phyloP scores from a whole-genome alignment of 2,888 invertebrate genomes.

The Diachrysia chrysitis region DNA sequence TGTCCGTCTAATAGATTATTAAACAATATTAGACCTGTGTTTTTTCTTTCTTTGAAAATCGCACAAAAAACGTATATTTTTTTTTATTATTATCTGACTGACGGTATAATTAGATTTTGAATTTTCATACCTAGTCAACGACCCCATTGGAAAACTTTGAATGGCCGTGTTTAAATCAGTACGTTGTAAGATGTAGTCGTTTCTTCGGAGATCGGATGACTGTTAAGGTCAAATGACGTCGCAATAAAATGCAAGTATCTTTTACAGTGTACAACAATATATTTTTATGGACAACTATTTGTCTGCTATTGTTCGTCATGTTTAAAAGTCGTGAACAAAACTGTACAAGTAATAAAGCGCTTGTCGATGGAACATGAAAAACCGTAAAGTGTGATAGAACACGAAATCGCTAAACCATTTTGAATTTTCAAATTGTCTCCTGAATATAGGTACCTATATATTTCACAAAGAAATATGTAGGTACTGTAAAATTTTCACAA shows the following conservation, averaged over 20 bases:
- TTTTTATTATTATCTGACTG: too few species aligned
- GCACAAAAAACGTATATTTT: too few species aligned
- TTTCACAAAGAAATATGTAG: too few species aligned
- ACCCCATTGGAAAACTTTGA: neutral
- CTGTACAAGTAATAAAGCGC: neutral
- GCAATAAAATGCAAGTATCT: neutral
- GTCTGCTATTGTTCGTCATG: neutral
- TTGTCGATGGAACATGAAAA: neutral
- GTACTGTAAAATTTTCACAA: too few species aligned
- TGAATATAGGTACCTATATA: neutral
- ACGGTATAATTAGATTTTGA: too few species aligned
- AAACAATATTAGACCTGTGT: too few species aligned
- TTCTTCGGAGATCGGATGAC: neutral
- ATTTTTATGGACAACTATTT: neutral
- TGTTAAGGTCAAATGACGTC: neutral
- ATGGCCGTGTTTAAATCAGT: neutral
- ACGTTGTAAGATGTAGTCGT: neutral
- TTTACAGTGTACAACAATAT: neutral
- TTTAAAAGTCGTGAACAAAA: neutral
- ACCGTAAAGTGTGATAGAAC: neutral
- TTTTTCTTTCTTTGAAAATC: too few species aligned
- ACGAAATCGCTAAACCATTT: neutral
- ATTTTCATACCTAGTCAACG: too few species aligned
- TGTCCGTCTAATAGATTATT: too few species aligned
- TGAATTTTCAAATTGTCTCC: neutral